Evolutionary conservation across 1,140 invertebrate genomes (phyloP).

Genomic region (Drosophila equinoxialis): DNA sequence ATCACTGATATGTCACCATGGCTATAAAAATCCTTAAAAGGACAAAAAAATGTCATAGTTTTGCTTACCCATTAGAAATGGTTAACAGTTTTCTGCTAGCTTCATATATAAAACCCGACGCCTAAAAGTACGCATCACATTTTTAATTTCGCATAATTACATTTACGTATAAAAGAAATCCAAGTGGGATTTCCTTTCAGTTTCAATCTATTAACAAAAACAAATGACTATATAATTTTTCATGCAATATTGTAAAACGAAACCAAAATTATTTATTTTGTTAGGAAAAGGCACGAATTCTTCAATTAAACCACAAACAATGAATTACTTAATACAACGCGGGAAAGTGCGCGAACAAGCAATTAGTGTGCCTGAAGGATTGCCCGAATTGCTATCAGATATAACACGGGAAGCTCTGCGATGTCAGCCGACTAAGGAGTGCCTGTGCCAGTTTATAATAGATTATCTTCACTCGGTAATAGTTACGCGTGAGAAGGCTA

Average conservation of each 20-base stretch:
- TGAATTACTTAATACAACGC: slow-evolving; percentile 77
- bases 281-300: background rate
- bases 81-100: too few species aligned
- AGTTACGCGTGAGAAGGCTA: slow-evolving; percentile 86
- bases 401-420: slow-evolving; percentile 88
- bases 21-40: too few species aligned
- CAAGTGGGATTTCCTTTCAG: background rate
- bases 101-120: background rate
- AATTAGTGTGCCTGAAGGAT: slow-evolving; percentile 85
- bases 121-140: background rate
- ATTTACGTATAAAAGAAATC: background rate
- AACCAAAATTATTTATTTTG: slow-evolving; percentile 44
- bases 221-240: background rate
- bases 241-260: background rate
- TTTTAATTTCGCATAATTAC: background rate
- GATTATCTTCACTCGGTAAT: slow-evolving; percentile 88
- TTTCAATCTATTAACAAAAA: background rate
- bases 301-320: slow-evolving; percentile 12
- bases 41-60: too few species aligned
- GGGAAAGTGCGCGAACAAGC: slow-evolving; percentile 73
- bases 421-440: slow-evolving; percentile 85
- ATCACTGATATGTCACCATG: too few species aligned
- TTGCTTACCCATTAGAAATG: too few species aligned
- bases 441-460: slow-evolving; percentile 86
- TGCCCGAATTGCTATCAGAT: slow-evolving; percentile 87